Conservation (phyloP, 2,888 invertebrate species). For the Schizaphis graminum region DNA sequence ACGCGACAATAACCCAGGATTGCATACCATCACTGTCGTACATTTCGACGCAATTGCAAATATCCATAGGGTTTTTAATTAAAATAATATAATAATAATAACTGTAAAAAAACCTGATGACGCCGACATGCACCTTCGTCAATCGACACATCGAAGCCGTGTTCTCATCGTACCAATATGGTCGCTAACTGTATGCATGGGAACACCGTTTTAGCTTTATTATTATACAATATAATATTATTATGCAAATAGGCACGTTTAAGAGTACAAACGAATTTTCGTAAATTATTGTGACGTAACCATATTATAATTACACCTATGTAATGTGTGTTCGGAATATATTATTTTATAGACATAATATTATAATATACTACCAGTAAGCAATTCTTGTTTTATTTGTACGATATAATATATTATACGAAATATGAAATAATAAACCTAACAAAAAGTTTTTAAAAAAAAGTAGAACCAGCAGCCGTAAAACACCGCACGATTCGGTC, state of each 20-base stretch:
- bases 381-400: not conserved
- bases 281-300: not conserved
- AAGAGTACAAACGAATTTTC: not conserved
- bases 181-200: not conserved
- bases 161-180: not conserved
- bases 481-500: not conserved
- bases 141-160: not conserved
- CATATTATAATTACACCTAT: not conserved
- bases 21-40: not conserved
- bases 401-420: not conserved
- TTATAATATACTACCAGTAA: not conserved
- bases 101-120: not conserved
- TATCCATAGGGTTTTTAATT: not conserved
- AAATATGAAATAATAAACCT: not conserved
- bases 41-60: not conserved
- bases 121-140: constrained; percentile 8
- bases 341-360: not conserved
- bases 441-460: not conserved
- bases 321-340: not conserved
- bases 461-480: not conserved
- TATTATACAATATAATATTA: not conserved
- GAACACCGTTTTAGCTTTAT: not conserved
- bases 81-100: not conserved
- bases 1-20: not conserved
- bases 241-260: not conserved